A percentile compares a stretch with the other conserved stretches of the same genome.
Evolutionary conservation across 2,113 vertebrate species (phyloP).

Genomic region (Channa maculata): DNA sequence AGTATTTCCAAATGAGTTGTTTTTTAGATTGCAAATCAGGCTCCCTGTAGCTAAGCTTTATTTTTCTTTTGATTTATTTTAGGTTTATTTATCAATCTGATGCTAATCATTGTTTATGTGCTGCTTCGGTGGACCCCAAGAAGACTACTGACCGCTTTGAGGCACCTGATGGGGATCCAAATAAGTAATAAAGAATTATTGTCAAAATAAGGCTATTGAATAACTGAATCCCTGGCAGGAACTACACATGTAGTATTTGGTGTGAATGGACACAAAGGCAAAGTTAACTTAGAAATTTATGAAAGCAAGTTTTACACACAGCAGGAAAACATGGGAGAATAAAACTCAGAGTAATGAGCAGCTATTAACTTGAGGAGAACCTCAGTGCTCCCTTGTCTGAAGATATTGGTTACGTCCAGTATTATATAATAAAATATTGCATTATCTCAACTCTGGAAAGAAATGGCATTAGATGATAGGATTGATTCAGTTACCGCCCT

Average conservation of each 20-base stretch:
- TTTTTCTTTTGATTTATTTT: too few species aligned
- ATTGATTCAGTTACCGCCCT: conserved; percentile 67
- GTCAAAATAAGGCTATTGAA: conserved; percentile 64
- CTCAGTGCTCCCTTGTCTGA: conserved; percentile 42
- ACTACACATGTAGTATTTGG: background rate
- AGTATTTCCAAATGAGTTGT: too few species aligned
- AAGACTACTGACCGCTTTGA: too few species aligned
- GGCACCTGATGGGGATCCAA: too few species aligned
- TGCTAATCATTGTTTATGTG: too few species aligned
- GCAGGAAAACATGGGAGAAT: background rate
- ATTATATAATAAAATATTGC: conserved; percentile 59
- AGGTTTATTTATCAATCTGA: too few species aligned
- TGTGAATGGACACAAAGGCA: conserved; percentile 28
- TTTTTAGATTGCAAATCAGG: too few species aligned
- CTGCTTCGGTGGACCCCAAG: too few species aligned
- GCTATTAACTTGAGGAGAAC: conserved; percentile 48
- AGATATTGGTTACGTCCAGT: conserved; percentile 57
- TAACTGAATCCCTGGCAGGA: conserved; percentile 36
- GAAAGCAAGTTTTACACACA: conserved; percentile 50
- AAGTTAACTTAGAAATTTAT: conserved; percentile 57
- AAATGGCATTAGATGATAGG: conserved; percentile 62
- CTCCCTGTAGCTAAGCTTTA: too few species aligned
- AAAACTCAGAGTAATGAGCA: conserved; percentile 58
- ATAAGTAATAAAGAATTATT: conserved; percentile 48
- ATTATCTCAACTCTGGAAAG: conserved; percentile 59